Base-by-base conservation (phyloP, 2,113 vertebrate genomes). In the Xerus inauris region DNA sequence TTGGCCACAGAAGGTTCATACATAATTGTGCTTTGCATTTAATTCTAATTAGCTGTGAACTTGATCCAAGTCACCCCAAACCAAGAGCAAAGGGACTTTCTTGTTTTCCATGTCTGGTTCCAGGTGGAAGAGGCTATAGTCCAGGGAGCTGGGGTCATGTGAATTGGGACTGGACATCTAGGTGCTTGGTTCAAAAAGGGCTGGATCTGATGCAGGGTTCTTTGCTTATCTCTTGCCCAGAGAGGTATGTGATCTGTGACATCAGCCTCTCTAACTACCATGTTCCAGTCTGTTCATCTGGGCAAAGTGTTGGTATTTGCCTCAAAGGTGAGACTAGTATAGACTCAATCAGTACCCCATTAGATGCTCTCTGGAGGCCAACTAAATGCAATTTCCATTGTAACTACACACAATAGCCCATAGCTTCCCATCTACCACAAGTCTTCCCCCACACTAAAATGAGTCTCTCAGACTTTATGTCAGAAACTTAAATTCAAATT, bases 31-130 rank as follows among this genome's bases (percentile, higher is more conserved):
- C 96, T 98, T 97, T 95, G 97, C 95, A 98, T 98, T 98, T 98
- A 97, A 97, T 97, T 98, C 98, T 98, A 97, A 98, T 98, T 98
- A 98, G 98, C 97, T 98, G 96, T 97, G 98, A 98, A 98, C 98
- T 98, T 98, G 97, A 98, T 98, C 95, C 98, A 98, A 92, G 95
- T 94, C 96, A 93, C 97, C 86, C 97, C 86, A 94, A 97, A 91
- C 96, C 97, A 96, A 89, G 90, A 98, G 97, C 95, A 97, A 94
- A 97, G 96, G 83, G 90, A 95, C 47, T 62, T 81, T 12, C 49
- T 65, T 87, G 69, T 96, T 67, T 80, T 98, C 86, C 91, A 73
- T 80, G 87, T 80, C 95, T 81, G 49, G 75, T 47, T 97, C 57
- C 95, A 88, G 69, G 51, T 28, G 20, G 87, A 67, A 95, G 92